Conservation (phyloP, 1,140 invertebrate species). For the Drosophila dunni region DNA sequence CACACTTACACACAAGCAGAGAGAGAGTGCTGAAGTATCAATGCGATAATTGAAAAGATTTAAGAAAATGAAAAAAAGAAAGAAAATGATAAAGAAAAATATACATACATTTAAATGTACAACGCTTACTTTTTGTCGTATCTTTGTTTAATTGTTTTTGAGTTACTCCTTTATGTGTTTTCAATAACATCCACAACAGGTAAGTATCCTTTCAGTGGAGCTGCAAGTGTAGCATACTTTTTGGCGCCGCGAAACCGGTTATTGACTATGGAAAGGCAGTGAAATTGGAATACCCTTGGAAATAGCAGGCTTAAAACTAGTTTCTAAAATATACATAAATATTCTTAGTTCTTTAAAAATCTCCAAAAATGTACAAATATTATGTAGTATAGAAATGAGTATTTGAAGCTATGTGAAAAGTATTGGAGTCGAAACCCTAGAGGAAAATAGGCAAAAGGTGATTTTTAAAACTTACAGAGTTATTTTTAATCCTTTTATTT, state of each 20-base stretch:
- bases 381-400: too few relatives aligned
- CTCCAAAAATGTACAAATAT: too few relatives aligned
- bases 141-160: constrained; percentile 36
- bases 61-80: constrained; percentile 7
- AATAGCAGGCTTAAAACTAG: too few relatives aligned
- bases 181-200: neutral
- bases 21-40: constrained; percentile 39
- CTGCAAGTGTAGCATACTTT: constrained; percentile 10
- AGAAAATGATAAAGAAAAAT: constrained; percentile 42
- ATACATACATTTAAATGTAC: constrained; percentile 80
- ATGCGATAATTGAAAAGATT: constrained; percentile 40
- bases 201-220: neutral
- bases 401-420: too few relatives aligned
- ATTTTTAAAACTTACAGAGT: too few relatives aligned
- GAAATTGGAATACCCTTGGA: too few relatives aligned
- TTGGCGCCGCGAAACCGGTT: neutral
- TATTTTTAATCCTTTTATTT: too few relatives aligned
- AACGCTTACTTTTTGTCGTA: constrained; percentile 62
- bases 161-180: constrained; percentile 11
- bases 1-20: constrained; percentile 24
- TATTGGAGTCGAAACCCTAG: too few relatives aligned
- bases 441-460: too few relatives aligned
- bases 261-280: neutral
- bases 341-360: too few relatives aligned
- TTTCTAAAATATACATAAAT: too few relatives aligned